Base-by-base conservation (phyloP, 1,140 invertebrate genomes). In the Leptinotarsa texana region DNA sequence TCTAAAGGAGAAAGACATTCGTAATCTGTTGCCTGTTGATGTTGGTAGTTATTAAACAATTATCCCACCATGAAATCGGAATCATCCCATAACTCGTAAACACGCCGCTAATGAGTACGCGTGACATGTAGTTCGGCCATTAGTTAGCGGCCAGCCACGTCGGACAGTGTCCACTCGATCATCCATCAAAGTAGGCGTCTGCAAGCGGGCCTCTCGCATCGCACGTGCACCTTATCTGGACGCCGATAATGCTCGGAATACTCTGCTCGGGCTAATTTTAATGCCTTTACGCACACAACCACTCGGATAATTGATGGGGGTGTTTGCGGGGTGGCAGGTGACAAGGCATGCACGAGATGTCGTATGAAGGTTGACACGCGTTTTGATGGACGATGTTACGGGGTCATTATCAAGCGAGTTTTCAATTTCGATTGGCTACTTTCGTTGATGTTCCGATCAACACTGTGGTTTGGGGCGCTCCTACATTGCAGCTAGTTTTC, bases 281-380 rank as follows among this genome's bases (percentile, higher is more conserved):
- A 81, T 81, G 78, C 80, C 75, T 79, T 75, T 81, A 81, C 76
- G 80, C 80, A 81, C 80, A 81, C 80, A 81, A 81, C 78, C 63
- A 66, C 71, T 57, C 63, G 68, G 63, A 73, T 79, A 79, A 81
- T 81, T 81, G 80, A 81, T 81, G 78, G 77, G 74, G 74, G 74
- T 62, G 47, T 57, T 57, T 57, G 62, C 57, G 74, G 73, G 72
- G 76, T 73, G 66, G 69, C 67, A 66, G 75, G 67, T 68, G 74
- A 74, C 77, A 69, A 67, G 24, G 65, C 24, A 27, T 67, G 65
- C 42, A 24, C 17, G 42, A 42, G 65, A 67, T 42, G 27, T 42
- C 65, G 65, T 42, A 42, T 4, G 65, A 67, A 6, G 51, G 51
- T 18, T 57, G 51, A 57, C 51, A 57, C 51, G 51, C 51, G 6